A percentile compares a stretch with the other conserved stretches of the same genome.
Evolutionary conservation across 2,888 invertebrate species (phyloP).

Genomic region (Pteria penguin): DNA sequence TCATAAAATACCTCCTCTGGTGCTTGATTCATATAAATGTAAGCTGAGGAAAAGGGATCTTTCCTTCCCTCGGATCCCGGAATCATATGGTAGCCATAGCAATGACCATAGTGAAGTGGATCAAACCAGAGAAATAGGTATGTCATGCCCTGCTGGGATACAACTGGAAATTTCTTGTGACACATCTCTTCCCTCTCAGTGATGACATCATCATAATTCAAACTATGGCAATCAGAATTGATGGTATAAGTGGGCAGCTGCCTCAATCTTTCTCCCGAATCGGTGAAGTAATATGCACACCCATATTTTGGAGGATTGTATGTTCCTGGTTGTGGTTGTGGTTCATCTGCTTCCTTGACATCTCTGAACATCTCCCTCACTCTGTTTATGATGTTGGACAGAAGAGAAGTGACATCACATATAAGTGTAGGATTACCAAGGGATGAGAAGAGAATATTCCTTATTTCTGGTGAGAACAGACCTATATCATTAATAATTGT

Average conservation of each 20-base stretch:
- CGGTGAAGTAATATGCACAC: constrained; percentile 15
- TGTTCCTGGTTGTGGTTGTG: background rate
- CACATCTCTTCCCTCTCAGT: background rate
- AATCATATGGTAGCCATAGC: constrained; percentile 25
- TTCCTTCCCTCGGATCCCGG: constrained; percentile 16
- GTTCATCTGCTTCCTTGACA: constrained; percentile 7
- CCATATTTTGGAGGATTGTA: constrained; percentile 22
- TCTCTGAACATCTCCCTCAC: background rate
- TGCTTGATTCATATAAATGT: background rate
- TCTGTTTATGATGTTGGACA: background rate
- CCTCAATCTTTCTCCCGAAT: constrained; percentile 6
- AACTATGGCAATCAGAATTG: constrained; percentile 12
- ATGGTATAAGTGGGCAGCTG: constrained; percentile 9
- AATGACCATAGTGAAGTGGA: constrained; percentile 23
- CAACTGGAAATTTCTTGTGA: constrained; percentile 17
- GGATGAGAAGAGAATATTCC: background rate
- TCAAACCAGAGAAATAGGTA: constrained; percentile 29
- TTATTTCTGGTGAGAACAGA: constrained; percentile 17
- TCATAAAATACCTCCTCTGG: constrained; percentile 25
- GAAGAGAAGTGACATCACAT: constrained; percentile 1
- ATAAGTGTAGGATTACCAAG: background rate
- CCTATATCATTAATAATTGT: background rate
- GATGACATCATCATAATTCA: constrained; percentile 16
- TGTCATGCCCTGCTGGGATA: constrained; percentile 16
- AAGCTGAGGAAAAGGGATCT: constrained; percentile 1